Evolutionary conservation across 2,888 invertebrate genomes (phyloP).

Genomic region (Pachydiplax longipennis): DNA sequence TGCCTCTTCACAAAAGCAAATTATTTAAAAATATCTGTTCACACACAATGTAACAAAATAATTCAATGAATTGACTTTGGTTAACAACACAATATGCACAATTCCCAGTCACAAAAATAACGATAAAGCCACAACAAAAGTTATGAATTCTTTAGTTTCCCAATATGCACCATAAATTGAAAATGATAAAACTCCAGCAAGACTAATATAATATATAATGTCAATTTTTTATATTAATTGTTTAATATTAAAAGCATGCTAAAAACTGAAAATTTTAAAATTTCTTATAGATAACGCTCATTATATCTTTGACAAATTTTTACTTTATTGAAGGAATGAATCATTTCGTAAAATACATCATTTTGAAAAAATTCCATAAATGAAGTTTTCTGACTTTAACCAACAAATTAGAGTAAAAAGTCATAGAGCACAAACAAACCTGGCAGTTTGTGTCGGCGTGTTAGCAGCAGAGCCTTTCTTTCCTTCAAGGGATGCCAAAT

Average conservation of each 20-base stretch:
- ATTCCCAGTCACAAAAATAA: background rate
- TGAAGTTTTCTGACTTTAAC: background rate
- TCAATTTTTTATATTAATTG: too few species aligned
- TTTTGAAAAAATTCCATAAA: too few species aligned
- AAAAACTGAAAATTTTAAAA: too few species aligned
- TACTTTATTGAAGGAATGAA: too few species aligned
- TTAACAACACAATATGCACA: background rate
- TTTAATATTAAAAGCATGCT: too few species aligned
- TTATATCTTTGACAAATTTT: too few species aligned
- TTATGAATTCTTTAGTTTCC: background rate
- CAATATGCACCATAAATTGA: background rate
- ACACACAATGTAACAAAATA: slow-evolving; percentile 18
- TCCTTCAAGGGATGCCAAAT: slow-evolving; percentile 91
- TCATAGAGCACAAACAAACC: slow-evolving; percentile 62
- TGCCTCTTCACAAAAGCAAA: slow-evolving; percentile 33
- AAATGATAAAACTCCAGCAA: background rate
- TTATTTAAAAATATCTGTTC: background rate
- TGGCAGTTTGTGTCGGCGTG: slow-evolving; percentile 85
- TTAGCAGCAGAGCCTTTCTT: slow-evolving; percentile 87
- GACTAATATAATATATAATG: too few species aligned
- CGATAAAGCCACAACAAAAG: background rate
- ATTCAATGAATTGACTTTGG: background rate
- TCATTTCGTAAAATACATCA: too few species aligned
- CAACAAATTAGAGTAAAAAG: background rate
- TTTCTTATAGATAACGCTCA: too few species aligned